Percentiles rank a stretch among this genome's conserved stretches.
phyloP scores from a whole-genome alignment of 2,888 invertebrate genomes.

The Hydroisotoma schaefferi region DNA sequence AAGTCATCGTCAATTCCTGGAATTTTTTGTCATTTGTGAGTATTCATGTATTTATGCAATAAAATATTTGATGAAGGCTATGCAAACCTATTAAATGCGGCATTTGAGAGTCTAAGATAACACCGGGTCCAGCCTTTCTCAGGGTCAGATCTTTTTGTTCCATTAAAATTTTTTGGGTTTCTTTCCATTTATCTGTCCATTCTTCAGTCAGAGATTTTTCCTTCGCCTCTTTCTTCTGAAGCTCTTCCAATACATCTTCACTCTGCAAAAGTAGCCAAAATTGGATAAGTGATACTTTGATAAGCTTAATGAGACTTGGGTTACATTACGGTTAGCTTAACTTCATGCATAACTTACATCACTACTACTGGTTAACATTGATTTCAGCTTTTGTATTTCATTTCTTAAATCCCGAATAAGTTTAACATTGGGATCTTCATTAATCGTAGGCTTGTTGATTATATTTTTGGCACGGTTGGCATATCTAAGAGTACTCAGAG shows the following conservation, averaged over 20 bases:
- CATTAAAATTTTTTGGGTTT: constrained; percentile 80
- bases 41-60: too few species aligned
- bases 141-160: constrained; percentile 83
- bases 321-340: not conserved
- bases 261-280: constrained; percentile 14
- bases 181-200: constrained; percentile 91
- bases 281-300: not conserved
- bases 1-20: constrained; percentile 88
- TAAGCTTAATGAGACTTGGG: too few species aligned
- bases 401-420: constrained; percentile 77
- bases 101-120: constrained; percentile 83
- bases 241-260: constrained; percentile 66
- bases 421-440: constrained; percentile 84
- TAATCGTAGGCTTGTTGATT: constrained; percentile 84
- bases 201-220: constrained; percentile 78
- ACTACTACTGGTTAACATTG: constrained; percentile 65
- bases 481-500: constrained; percentile 77
- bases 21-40: too few species aligned
- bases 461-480: constrained; percentile 88
- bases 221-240: constrained; percentile 85
- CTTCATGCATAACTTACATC: constrained; percentile 25
- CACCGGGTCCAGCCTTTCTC: constrained; percentile 81
- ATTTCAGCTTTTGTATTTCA: constrained; percentile 76
- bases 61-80: too few species aligned
- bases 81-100: constrained; percentile 88